A percentile compares a stretch with the other conserved stretches of the same genome.
Evolutionary conservation across 2,113 vertebrate species (phyloP).

Genomic region (Chionis minor): DNA sequence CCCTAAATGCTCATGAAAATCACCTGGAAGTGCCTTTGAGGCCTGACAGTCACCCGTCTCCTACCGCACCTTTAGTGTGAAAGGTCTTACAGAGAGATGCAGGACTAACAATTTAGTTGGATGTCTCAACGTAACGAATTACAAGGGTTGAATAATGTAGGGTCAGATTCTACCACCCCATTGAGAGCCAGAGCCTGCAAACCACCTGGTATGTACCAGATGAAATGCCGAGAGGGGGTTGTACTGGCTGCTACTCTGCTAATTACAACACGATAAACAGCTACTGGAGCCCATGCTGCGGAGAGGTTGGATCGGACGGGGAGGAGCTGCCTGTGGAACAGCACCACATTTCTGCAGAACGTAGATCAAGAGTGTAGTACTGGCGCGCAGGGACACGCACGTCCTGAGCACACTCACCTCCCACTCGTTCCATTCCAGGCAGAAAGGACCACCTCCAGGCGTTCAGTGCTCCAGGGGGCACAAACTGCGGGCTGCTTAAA

Average conservation of each 20-base stretch:
- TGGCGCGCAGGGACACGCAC: accelerated
- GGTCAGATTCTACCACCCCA: background rate
- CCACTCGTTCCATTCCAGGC: background rate
- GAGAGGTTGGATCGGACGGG: background rate
- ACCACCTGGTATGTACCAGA: background rate
- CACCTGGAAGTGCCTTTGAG: background rate
- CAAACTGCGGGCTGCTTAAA: background rate
- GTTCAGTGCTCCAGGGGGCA: background rate
- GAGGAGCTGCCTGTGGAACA: background rate
- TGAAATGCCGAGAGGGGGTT: background rate
- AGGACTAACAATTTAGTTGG: background rate
- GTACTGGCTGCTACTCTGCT: background rate
- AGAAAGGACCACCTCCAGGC: background rate
- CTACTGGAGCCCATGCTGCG: background rate
- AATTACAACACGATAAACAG: background rate
- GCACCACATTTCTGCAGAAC: background rate
- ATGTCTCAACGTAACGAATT: background rate
- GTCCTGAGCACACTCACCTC: background rate
- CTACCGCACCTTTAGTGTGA: background rate
- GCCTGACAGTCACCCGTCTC: background rate
- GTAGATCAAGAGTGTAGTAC: background rate
- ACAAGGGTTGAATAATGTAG: background rate
- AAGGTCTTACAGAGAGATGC: background rate
- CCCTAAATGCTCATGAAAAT: background rate
- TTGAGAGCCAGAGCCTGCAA: background rate